Conservation (phyloP, 2,888 invertebrate genomes). For the Phengaris alcon region DNA sequence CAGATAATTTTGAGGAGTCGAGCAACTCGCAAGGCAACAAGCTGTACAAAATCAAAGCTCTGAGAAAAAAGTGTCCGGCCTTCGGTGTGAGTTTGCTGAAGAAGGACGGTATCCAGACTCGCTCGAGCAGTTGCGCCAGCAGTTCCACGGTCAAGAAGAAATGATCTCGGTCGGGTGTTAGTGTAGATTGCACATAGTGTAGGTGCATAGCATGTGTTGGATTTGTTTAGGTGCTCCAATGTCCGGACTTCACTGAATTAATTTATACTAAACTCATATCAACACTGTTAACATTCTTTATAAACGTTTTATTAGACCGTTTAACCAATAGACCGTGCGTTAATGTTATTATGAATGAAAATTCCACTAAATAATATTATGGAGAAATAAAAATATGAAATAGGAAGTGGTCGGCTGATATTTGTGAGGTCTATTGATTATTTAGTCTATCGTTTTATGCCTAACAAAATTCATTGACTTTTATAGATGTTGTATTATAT, state of each 20-base stretch:
- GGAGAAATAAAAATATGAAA: not conserved
- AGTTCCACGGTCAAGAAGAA: constrained; percentile 72
- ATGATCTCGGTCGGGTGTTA: constrained; percentile 61
- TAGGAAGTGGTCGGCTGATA: not conserved
- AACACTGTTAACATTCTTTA: constrained; percentile 39
- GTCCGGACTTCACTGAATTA: constrained; percentile 51
- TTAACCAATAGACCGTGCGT: not conserved
- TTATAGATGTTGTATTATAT: constrained; percentile 9
- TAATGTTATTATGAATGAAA: not conserved
- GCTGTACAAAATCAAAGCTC: constrained; percentile 72
- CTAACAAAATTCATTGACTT: constrained; percentile 25
- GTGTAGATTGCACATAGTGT: constrained; percentile 46
- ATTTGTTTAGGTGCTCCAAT: constrained; percentile 47
- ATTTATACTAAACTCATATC: constrained; percentile 59
- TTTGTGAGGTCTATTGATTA: constrained; percentile 12
- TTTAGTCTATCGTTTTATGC: constrained; percentile 13
- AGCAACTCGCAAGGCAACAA: constrained; percentile 74
- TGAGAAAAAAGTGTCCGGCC: constrained; percentile 69
- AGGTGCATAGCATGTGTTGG: constrained; percentile 52
- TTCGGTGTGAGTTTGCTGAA: constrained; percentile 65
- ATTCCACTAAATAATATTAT: not conserved
- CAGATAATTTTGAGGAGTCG: constrained; percentile 69
- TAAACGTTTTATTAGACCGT: constrained; percentile 24
- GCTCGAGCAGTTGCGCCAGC: constrained; percentile 68
- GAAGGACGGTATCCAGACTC: constrained; percentile 70